Evolutionary conservation across 2,797 vertebrate species (phyloP).

Genomic region (Gymnoscopelus braueri): DNA sequence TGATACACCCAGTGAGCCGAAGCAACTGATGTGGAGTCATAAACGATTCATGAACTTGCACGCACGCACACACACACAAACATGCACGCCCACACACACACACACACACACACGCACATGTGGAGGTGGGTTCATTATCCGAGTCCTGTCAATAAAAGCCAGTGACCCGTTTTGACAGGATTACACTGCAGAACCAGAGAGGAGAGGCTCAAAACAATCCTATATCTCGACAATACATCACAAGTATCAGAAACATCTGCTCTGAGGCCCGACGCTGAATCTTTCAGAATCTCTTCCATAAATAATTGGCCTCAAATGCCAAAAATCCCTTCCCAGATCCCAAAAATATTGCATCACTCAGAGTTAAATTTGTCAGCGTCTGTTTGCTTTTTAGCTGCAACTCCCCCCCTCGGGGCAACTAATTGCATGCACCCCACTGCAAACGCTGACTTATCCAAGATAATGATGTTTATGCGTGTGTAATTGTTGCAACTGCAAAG

Average conservation of each 20-base stretch:
- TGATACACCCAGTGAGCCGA: conserved; percentile 33
- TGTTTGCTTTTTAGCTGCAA: conserved; percentile 64
- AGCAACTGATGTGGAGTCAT: conserved; percentile 27
- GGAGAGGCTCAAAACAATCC: conserved; percentile 64
- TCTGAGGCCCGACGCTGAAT: conserved; percentile 57
- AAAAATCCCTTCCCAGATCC: conserved; percentile 66
- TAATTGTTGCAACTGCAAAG: conserved; percentile 57
- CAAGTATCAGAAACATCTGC: conserved; percentile 71
- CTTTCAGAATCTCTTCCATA: conserved; percentile 62
- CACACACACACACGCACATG: conserved; percentile 14
- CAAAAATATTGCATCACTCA: conserved; percentile 65
- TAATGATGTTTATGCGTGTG: conserved; percentile 63
- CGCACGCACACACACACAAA: no score
- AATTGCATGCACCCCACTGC: conserved; percentile 59
- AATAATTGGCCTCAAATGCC: conserved; percentile 74
- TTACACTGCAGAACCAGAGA: conserved; percentile 52
- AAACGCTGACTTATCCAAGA: conserved; percentile 60
- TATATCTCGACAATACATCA: conserved; percentile 59
- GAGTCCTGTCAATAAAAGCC: conserved; percentile 40
- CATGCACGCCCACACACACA: no score
- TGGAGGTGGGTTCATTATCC: conserved; percentile 40
- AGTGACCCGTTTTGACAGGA: conserved; percentile 57
- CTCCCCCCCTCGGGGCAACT: conserved; percentile 47
- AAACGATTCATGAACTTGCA: no score
- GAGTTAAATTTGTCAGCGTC: conserved; percentile 59